Evolutionary conservation across 2,797 vertebrate genomes (phyloP).

Genomic region (Pangasius djambal): DNA sequence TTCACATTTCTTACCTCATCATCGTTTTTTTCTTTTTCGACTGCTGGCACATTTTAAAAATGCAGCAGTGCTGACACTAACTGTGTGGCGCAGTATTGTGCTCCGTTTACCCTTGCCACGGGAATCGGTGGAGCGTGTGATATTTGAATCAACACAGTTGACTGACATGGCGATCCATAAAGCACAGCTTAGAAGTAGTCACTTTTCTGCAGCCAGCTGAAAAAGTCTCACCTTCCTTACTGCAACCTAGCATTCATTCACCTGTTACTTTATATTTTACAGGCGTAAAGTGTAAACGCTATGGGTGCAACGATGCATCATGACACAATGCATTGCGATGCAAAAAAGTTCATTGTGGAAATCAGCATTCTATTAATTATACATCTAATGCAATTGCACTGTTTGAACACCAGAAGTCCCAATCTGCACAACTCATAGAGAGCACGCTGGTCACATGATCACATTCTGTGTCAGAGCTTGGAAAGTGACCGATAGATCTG

Average conservation of each 20-base stretch:
- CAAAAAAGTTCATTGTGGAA: background rate
- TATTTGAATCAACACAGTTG: background rate
- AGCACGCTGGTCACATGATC: background rate
- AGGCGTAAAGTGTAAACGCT: background rate
- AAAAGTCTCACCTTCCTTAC: background rate
- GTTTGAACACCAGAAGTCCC: background rate
- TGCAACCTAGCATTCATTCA: background rate
- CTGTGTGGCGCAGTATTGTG: background rate
- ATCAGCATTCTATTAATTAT: too few relatives aligned
- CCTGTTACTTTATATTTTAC: background rate
- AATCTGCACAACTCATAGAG: background rate
- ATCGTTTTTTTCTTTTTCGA: too few relatives aligned
- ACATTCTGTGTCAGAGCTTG: background rate
- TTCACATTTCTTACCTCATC: too few relatives aligned
- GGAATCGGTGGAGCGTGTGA: background rate
- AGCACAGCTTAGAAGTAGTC: background rate
- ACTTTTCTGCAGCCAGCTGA: background rate
- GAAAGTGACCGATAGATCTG: background rate
- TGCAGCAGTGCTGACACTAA: background rate
- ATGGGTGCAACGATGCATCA: background rate
- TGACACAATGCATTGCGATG: background rate
- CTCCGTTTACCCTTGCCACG: background rate
- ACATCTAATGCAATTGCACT: too few relatives aligned
- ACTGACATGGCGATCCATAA: background rate
- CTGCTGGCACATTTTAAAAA: background rate